Conservation (phyloP, 2,113 vertebrate genomes). For the Rhinoderma darwinii region DNA sequence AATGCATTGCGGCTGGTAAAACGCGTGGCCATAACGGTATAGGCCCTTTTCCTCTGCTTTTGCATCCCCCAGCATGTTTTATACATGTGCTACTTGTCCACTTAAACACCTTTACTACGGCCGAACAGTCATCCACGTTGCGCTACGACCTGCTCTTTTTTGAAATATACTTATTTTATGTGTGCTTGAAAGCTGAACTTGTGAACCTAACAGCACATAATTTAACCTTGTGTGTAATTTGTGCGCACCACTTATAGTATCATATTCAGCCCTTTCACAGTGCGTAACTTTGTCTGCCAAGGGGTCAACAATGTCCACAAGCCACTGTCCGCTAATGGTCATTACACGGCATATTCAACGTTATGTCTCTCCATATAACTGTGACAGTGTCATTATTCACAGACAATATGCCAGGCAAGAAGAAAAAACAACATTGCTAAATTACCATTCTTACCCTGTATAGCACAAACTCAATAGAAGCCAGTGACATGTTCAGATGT, state of each 20-base stretch:
- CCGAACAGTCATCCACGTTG: not conserved
- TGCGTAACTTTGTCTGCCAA: slow-evolving; percentile 9
- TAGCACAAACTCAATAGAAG: slow-evolving; percentile 10
- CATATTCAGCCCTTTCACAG: not conserved
- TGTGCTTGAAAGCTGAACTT: slow-evolving; percentile 32
- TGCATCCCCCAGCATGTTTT: not conserved
- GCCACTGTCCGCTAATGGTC: not conserved
- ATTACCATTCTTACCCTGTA: not conserved
- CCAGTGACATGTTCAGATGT: slow-evolving; percentile 64
- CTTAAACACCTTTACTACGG: not conserved
- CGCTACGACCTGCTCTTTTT: not conserved
- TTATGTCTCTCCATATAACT: not conserved
- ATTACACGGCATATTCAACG: not conserved
- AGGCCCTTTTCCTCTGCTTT: not conserved
- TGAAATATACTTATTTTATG: slow-evolving; percentile 2
- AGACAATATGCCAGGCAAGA: not conserved
- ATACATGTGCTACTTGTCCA: not conserved
- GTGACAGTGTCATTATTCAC: slow-evolving; percentile 24
- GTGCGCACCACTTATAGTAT: slow-evolving; percentile 14
- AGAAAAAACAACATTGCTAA: not conserved
- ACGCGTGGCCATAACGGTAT: not conserved
- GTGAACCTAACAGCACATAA: slow-evolving; percentile 48
- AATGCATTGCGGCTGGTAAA: not conserved
- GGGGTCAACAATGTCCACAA: slow-evolving; percentile 13
- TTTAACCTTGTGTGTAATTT: slow-evolving; percentile 29